Percentiles rank a stretch among this genome's conserved stretches.
phyloP scores from a whole-genome alignment of 2,797 vertebrate species.

The Netta rufina region DNA sequence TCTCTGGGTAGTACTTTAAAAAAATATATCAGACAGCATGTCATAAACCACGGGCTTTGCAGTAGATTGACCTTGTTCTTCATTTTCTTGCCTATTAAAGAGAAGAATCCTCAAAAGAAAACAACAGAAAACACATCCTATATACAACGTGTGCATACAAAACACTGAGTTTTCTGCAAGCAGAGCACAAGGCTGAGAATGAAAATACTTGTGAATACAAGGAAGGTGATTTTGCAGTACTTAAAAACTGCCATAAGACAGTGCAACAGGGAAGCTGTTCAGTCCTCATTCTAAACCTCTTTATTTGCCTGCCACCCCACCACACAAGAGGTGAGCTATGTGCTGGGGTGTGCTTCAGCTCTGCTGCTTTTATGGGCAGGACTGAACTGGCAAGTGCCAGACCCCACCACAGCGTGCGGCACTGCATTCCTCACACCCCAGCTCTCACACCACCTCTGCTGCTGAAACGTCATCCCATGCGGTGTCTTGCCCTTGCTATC shows the following conservation, averaged over 20 bases:
- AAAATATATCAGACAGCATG: not conserved
- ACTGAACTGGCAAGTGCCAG: fast-evolving
- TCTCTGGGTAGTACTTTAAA: not conserved
- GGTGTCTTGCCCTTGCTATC: not conserved
- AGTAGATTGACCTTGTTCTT: not conserved
- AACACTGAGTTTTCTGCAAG: not conserved
- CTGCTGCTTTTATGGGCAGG: not conserved
- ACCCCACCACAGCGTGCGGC: fast-evolving
- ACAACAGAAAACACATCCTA: not conserved
- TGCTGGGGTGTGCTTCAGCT: not conserved
- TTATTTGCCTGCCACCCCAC: not conserved
- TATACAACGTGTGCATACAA: not conserved
- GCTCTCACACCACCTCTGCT: not conserved
- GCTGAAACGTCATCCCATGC: not conserved
- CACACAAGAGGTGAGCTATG: fast-evolving
- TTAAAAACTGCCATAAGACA: not conserved
- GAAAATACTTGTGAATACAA: not conserved
- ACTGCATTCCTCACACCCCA: not conserved
- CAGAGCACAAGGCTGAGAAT: not conserved
- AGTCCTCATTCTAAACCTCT: not conserved
- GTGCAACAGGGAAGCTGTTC: not conserved
- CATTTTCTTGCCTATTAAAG: not conserved
- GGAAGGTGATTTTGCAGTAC: not conserved
- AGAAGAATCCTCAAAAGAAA: not conserved
- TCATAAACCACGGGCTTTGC: not conserved